A percentile compares a stretch with the other conserved stretches of the same genome.
Evolutionary conservation across 2,113 vertebrate species (phyloP).

Genomic region (Hemiscyllium ocellatum): DNA sequence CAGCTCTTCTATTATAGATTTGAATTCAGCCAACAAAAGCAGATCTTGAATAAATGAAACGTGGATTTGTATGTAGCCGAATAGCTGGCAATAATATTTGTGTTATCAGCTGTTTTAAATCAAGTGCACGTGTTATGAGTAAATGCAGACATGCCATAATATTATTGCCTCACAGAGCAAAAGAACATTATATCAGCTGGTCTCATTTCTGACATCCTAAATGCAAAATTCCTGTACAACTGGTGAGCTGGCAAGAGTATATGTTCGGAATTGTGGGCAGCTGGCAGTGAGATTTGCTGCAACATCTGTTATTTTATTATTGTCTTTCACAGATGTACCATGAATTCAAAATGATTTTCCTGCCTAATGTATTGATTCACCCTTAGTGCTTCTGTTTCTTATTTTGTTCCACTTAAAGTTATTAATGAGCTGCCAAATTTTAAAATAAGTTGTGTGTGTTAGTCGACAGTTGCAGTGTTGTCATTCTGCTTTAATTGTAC

Average conservation of each 20-base stretch:
- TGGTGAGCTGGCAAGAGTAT: background rate
- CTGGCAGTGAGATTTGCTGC: background rate
- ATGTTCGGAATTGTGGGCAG: background rate
- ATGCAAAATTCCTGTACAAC: background rate
- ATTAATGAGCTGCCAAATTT: background rate
- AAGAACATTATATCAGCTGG: background rate
- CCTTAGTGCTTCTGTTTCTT: background rate
- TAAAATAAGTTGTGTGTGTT: background rate
- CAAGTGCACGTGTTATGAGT: background rate
- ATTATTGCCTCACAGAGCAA: background rate
- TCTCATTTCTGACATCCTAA: background rate
- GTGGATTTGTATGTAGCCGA: background rate
- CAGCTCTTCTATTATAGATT: background rate
- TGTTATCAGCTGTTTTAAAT: conserved; percentile 10
- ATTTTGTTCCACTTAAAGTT: background rate
- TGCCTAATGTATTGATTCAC: background rate
- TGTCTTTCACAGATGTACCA: background rate
- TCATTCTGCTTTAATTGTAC: background rate
- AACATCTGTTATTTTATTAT: background rate
- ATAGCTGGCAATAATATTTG: background rate
- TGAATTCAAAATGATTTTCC: background rate
- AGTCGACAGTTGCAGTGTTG: background rate
- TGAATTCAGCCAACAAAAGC: background rate
- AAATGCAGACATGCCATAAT: background rate
- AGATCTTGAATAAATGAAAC: background rate